A percentile compares a stretch with the other conserved stretches of the same genome.
Evolutionary conservation across 2,797 vertebrate genomes (phyloP).

Genomic region (Selene dorsalis): DNA sequence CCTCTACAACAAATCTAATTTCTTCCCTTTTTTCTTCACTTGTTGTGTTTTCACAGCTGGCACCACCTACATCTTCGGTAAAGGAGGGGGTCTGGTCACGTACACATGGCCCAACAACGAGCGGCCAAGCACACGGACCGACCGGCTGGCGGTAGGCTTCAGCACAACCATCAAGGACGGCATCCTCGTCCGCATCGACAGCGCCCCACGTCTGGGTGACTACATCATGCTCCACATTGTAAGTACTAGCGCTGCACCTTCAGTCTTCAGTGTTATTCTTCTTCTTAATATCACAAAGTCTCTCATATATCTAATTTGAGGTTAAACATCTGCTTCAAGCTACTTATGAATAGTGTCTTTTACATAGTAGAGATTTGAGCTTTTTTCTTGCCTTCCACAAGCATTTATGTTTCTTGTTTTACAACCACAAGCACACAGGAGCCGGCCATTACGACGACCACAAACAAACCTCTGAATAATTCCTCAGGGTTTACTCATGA

Average conservation of each 20-base stretch:
- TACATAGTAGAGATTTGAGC: neutral
- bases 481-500: conserved; percentile 13
- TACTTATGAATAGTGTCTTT: conserved; percentile 17
- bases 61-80: conserved; percentile 97
- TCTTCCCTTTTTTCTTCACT: neutral
- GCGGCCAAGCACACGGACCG: conserved; percentile 94
- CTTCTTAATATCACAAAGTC: conserved; percentile 6
- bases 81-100: conserved; percentile 95
- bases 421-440: neutral
- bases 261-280: neutral
- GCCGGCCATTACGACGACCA: conserved; percentile 5
- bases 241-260: conserved; percentile 77
- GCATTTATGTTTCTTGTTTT: neutral
- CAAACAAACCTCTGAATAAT: conserved; percentile 31
- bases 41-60: conserved; percentile 85
- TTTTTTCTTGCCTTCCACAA: neutral
- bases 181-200: conserved; percentile 96
- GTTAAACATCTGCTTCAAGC: conserved; percentile 27
- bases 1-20: conserved; percentile 28
- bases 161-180: conserved; percentile 97
- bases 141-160: conserved; percentile 95
- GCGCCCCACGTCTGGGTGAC: conserved; percentile 93
- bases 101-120: conserved; percentile 98
- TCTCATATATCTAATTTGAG: conserved; percentile 15
- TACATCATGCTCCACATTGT: conserved; percentile 99